A percentile compares a stretch with the other conserved stretches of the same genome.
These are phyloP conservation scores for Mirza zaza DNA, from an alignment of 2,113 vertebrate species.

Conservation along the genomic window DNA sequence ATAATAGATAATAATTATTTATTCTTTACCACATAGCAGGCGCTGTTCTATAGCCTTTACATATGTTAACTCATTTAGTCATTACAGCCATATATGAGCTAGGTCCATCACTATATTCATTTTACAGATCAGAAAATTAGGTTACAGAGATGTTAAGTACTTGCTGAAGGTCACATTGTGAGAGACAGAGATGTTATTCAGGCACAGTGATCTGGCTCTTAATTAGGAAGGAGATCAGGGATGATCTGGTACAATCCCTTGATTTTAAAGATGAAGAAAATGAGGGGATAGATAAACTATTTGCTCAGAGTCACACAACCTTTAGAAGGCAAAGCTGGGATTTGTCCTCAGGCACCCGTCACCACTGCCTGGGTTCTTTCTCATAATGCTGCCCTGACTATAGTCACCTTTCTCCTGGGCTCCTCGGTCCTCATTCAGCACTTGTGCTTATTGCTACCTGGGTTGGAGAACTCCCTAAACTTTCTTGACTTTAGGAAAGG, in stretches of 20 bases:
- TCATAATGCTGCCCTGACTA: fast-evolving
- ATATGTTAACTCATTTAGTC: not conserved
- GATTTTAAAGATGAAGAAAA: slow-evolving; percentile 5
- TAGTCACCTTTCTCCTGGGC: not conserved
- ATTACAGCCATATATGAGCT: not conserved
- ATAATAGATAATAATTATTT: not conserved
- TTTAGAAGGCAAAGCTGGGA: not conserved
- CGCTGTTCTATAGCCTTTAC: not conserved
- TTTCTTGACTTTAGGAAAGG: not conserved
- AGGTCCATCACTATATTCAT: not conserved
- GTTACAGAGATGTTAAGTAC: not conserved
- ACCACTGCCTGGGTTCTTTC: not conserved
- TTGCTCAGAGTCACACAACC: not conserved
- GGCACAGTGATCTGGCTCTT: not conserved
- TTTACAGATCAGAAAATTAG: slow-evolving; percentile 15
- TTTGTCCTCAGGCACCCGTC: not conserved
- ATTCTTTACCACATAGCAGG: not conserved
- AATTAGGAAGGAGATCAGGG: not conserved
- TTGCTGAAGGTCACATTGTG: not conserved
- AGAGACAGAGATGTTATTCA: not conserved
- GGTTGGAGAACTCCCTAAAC: not conserved
- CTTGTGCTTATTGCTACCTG: not conserved
- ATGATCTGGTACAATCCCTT: not conserved
- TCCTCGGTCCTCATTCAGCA: not conserved
- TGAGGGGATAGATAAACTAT: not conserved